These are phyloP conservation scores for Corythornis madagascariensis DNA, from an alignment of 2,113 vertebrate genomes.

Conservation along the genomic window DNA sequence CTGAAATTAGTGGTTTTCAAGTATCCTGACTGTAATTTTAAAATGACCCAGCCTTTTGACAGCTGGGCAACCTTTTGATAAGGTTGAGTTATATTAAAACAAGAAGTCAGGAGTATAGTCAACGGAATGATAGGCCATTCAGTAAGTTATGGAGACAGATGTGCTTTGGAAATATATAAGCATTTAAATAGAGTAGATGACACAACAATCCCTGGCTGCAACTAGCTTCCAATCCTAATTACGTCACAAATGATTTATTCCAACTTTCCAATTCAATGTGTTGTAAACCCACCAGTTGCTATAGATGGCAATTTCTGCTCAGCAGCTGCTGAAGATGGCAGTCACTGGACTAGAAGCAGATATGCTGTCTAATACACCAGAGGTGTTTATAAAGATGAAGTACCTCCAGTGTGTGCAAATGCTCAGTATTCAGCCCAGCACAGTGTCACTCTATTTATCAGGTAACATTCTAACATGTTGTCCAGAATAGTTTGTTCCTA, in stretches of 20 bases:
- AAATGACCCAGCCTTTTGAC: background rate
- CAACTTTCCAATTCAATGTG: background rate
- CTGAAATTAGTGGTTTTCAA: background rate
- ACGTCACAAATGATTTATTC: background rate
- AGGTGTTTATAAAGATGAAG: background rate
- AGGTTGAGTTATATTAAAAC: background rate
- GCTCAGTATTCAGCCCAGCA: background rate
- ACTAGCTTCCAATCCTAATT: background rate
- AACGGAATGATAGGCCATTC: background rate
- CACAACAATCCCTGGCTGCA: background rate
- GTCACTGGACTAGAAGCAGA: background rate
- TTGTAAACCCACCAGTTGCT: background rate
- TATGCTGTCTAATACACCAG: background rate
- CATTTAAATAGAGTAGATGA: background rate
- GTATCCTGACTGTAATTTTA: background rate
- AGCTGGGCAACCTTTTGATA: background rate
- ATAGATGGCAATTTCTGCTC: background rate
- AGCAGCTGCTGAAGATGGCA: background rate
- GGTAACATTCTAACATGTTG: rapidly evolving
- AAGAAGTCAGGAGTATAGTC: background rate
- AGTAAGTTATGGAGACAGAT: background rate
- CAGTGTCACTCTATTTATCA: background rate
- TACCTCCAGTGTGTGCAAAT: background rate
- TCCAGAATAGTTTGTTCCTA: background rate
- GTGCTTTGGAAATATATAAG: background rate